Percentiles rank a stretch among this genome's conserved stretches.
Evolutionary conservation across 2,797 vertebrate species (phyloP).

Genomic region (Rhinoraja longicauda): DNA sequence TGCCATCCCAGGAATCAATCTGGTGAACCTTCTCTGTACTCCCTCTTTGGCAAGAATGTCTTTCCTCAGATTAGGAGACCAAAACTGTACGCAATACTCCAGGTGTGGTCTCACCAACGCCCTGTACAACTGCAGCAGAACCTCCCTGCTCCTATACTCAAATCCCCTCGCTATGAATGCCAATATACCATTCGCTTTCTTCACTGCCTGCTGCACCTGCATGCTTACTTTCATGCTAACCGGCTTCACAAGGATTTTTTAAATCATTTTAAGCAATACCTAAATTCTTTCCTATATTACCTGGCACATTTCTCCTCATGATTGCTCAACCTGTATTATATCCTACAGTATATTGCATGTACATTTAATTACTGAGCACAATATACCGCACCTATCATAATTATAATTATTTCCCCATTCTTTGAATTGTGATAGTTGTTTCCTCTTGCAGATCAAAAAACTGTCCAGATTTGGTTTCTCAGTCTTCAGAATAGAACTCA

Average conservation of each 20-base stretch:
- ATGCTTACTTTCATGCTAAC: no score
- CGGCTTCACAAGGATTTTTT: not conserved
- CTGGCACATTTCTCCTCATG: not conserved
- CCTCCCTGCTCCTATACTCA: no score
- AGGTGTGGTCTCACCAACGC: no score
- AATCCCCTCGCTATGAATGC: no score
- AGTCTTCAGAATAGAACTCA: not conserved
- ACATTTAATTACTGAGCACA: not conserved
- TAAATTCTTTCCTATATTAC: not conserved
- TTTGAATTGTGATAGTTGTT: not conserved
- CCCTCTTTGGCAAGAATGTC: no score
- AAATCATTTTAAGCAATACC: not conserved
- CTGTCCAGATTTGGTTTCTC: not conserved
- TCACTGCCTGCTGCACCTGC: no score
- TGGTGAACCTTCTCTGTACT: no score
- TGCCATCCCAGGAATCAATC: no score
- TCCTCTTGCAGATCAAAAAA: not conserved
- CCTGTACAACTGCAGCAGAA: no score
- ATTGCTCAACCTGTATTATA: not conserved
- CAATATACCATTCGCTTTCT: no score
- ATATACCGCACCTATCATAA: not conserved
- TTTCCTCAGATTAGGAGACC: no score
- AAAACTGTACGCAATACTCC: no score
- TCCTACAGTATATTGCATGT: not conserved
- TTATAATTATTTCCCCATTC: conserved; percentile 16